phyloP scores from a whole-genome alignment of 2,797 vertebrate genomes.

The Acrocephalus scirpaceus region DNA sequence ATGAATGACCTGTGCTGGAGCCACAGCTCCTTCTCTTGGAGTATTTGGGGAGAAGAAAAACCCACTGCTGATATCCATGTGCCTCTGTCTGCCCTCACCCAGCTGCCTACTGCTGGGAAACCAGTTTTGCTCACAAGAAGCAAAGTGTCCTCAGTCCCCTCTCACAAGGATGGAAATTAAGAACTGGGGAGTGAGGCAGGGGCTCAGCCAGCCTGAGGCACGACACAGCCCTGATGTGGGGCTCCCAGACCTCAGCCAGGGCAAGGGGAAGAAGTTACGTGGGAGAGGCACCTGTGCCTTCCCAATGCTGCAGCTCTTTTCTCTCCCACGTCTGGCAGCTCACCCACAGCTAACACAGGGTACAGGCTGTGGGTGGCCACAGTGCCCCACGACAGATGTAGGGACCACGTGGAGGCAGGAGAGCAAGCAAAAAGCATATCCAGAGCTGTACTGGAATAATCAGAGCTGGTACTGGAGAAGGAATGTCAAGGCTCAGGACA shows the following conservation, averaged over 20 bases:
- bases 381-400: fast-evolving
- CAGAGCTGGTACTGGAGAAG: background rate
- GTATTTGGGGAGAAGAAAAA: background rate
- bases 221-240: fast-evolving
- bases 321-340: background rate
- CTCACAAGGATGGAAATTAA: fast-evolving
- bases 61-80: fast-evolving
- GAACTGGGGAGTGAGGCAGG: background rate
- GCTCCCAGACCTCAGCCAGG: background rate
- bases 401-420: background rate
- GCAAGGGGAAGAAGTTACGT: background rate
- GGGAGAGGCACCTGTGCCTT: background rate
- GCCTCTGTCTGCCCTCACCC: background rate
- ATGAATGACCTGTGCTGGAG: background rate
- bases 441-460: background rate
- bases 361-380: background rate
- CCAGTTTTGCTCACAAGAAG: background rate
- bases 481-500: background rate
- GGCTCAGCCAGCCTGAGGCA: background rate
- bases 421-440: background rate
- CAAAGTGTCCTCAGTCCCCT: background rate
- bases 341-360: fast-evolving
- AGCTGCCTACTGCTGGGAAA: background rate
- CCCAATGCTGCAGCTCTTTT: fast-evolving
- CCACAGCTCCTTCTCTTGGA: background rate